Evolutionary conservation across 2,888 invertebrate species (phyloP).

Genomic region (Sphinx pinastri): DNA sequence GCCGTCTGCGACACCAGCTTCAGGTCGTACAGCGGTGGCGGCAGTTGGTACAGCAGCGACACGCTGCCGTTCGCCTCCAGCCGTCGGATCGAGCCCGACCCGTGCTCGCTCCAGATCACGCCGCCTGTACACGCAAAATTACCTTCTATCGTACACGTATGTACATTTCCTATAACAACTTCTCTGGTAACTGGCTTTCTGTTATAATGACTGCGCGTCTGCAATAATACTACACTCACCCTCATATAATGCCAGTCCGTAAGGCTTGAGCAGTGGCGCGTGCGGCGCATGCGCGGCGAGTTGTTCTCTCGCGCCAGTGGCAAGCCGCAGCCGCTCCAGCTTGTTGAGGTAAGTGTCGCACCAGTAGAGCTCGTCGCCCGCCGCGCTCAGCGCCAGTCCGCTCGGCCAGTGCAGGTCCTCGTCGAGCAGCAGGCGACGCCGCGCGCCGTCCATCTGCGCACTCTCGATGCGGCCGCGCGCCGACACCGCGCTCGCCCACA

Average conservation of each 20-base stretch:
- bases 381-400: constrained; percentile 84
- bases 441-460: constrained; percentile 90
- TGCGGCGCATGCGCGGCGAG: constrained; percentile 69
- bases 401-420: constrained; percentile 88
- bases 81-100: constrained; percentile 86
- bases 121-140: constrained; percentile 58
- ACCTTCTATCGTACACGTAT: too few species aligned
- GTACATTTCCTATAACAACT: too few species aligned
- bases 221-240: constrained; percentile 44
- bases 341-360: constrained; percentile 88
- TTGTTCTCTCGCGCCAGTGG: constrained; percentile 55
- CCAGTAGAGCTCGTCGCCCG: constrained; percentile 64
- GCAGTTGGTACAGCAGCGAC: constrained; percentile 81
- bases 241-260: constrained; percentile 86
- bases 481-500: constrained; percentile 83
- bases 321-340: constrained; percentile 83
- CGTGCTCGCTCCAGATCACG: constrained; percentile 89
- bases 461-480: constrained; percentile 85
- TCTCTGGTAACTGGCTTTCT: not conserved
- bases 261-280: constrained; percentile 85
- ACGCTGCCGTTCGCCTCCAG: constrained; percentile 84
- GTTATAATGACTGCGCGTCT: not conserved
- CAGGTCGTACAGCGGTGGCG: constrained; percentile 87
- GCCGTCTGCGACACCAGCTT: constrained; percentile 85
- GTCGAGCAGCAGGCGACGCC: constrained; percentile 82